Evolutionary conservation across 2,888 invertebrate genomes (phyloP), one percentile per base, ranked within the genome.

Genomic region (Harpagoxenus sublaevis): DNA sequence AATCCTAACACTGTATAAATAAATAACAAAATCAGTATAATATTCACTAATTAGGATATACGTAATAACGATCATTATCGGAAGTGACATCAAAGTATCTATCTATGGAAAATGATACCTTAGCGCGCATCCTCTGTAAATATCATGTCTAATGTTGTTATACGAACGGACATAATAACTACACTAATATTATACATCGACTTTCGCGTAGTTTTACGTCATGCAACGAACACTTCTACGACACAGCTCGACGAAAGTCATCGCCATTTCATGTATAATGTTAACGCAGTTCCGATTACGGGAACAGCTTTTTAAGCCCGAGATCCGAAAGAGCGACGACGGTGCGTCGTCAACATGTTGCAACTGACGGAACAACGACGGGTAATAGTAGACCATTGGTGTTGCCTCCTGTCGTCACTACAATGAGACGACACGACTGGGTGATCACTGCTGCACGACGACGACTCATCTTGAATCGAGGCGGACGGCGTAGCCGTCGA

Each of bases 281-380:
- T 65, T 42, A 31, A 65, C 10, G 45, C 6, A 62, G 15, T 75
- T 31, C 31, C n/a, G 12, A 60, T 86, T 71, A 84, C 10, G 85
- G 31, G n/a, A 89, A 87, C 0, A 89, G 63, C 1, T 87, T 89
- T 62, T 23, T 85, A 51, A 85, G 70, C 0, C 87, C 84, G 9
- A 87, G 35, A 12, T 88, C 87, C 6, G 88, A 81, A 15, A 89
- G 62, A 23, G 86, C 84, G 39, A 86, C 83, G 15, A 88, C 65
- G 0, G 88, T 89, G 35, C 89, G 85, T 9, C 55, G n/a, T 73
- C 3, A 89, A 45, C 39, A 79, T 68, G 8, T 79, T 68, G 66
- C 83, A 86, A 12, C 70, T 75, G 12, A 79, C 77, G 35, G 81
- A 85, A 63, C 81, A 87, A 39, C 81, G 83, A 60, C 78, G 83